phyloP scores from a whole-genome alignment of 30 jellyfish, hydroid and myxozoan genomes.

The Turritopsis rubra region DNA sequence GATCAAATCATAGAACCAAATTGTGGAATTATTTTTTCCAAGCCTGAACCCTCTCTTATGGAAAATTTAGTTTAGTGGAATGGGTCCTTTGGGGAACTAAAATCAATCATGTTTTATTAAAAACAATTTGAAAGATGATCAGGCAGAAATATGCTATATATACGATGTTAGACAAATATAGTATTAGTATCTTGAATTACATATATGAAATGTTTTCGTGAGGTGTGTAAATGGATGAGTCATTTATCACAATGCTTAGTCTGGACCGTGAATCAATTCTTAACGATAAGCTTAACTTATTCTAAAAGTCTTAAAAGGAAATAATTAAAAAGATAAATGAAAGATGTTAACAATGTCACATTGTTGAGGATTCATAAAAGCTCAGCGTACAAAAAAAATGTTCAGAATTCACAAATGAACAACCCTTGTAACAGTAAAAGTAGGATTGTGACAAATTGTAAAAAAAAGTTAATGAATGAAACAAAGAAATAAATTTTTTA shows the following conservation, averaged over 20 bases:
- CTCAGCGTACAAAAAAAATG: too few relatives aligned
- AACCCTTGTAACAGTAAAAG: too few relatives aligned
- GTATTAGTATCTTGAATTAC: neutral
- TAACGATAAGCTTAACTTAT: too few relatives aligned
- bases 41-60: neutral
- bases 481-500: neutral
- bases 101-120: too few relatives aligned
- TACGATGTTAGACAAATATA: neutral
- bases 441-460: neutral
- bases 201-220: neutral
- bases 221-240: neutral
- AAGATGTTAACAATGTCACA: neutral
- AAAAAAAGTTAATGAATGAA: too few relatives aligned
- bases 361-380: too few relatives aligned
- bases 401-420: too few relatives aligned
- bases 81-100: neutral
- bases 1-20: too few relatives aligned
- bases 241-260: neutral
- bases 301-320: neutral
- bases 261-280: neutral
- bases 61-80: neutral
- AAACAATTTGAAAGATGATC: too few relatives aligned
- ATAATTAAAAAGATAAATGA: neutral
- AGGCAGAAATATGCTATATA: too few relatives aligned
- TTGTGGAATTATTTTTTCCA: neutral